Percentiles rank a stretch among this genome's conserved stretches.
These are phyloP conservation scores for Tragopan temminckii DNA, from an alignment of 2,797 vertebrate species.

Conservation along the genomic window DNA sequence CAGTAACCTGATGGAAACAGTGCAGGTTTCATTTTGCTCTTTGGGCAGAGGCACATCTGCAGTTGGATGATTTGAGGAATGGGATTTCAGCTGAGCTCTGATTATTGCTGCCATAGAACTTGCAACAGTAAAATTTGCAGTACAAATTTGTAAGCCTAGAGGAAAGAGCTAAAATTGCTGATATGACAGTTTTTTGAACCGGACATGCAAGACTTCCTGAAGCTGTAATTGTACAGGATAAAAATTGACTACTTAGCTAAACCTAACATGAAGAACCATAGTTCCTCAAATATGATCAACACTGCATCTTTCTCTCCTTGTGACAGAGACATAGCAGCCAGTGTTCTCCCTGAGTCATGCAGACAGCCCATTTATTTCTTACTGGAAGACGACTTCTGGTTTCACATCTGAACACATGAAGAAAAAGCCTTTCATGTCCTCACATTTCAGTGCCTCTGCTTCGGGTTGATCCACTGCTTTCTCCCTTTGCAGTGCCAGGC, in stretches of 20 bases:
- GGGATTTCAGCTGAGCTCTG: not conserved
- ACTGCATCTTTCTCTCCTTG: not conserved
- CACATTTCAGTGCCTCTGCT: not conserved
- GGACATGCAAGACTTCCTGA: slow-evolving; percentile 54
- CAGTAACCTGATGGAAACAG: not conserved
- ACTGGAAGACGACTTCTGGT: not conserved
- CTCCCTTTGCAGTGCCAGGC: fast-evolving
- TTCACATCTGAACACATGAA: not conserved
- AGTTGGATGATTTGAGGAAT: fast-evolving
- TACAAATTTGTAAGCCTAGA: not conserved
- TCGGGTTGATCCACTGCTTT: not conserved
- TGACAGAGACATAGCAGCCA: not conserved
- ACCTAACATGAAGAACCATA: not conserved
- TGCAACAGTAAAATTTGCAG: not conserved
- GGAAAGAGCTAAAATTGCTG: slow-evolving; percentile 40
- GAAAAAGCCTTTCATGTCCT: not conserved
- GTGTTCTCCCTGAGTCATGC: not conserved
- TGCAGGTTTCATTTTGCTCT: not conserved
- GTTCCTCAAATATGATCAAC: slow-evolving; percentile 31
- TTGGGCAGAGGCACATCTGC: not conserved
- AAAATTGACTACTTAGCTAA: not conserved
- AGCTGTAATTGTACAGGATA: not conserved
- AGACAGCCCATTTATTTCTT: not conserved
- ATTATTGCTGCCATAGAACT: not conserved
- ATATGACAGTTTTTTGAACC: not conserved